Evolutionary conservation across 1,140 invertebrate species (phyloP).

Genomic region (Orchestia grillus): DNA sequence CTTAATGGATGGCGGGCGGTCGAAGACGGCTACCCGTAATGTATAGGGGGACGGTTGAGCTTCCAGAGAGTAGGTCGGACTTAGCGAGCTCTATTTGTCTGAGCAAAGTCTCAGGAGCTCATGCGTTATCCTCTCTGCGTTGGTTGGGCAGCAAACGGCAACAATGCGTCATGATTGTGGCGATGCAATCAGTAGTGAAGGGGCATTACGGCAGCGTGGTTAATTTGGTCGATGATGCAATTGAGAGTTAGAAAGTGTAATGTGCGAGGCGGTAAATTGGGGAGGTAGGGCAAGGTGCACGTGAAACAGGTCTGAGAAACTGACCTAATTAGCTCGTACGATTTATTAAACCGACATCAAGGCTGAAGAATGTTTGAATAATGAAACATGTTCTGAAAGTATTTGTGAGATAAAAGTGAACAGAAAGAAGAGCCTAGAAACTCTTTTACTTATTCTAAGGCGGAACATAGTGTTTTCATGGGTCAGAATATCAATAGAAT

Average conservation of each 20-base stretch:
- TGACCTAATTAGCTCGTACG: background rate
- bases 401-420: background rate
- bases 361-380: background rate
- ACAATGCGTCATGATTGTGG: background rate
- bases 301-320: background rate
- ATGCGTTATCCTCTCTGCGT: background rate
- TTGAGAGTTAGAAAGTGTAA: background rate
- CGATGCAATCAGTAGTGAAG: background rate
- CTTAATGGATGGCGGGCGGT: background rate
- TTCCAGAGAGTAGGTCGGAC: background rate
- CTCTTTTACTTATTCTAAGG: background rate
- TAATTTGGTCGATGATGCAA: background rate
- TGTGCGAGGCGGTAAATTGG: background rate
- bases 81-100: slow-evolving; percentile 18
- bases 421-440: background rate
- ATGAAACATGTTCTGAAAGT: background rate
- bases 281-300: background rate
- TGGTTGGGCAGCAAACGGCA: background rate
- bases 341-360: background rate
- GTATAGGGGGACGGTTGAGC: background rate
- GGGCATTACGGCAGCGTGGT: background rate
- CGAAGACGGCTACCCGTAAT: slow-evolving; percentile 6
- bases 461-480: background rate
- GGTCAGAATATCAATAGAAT: background rate
- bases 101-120: slow-evolving; percentile 6